phyloP scores from a whole-genome alignment of 2,113 vertebrate species.

The Myiopsitta monachus region DNA sequence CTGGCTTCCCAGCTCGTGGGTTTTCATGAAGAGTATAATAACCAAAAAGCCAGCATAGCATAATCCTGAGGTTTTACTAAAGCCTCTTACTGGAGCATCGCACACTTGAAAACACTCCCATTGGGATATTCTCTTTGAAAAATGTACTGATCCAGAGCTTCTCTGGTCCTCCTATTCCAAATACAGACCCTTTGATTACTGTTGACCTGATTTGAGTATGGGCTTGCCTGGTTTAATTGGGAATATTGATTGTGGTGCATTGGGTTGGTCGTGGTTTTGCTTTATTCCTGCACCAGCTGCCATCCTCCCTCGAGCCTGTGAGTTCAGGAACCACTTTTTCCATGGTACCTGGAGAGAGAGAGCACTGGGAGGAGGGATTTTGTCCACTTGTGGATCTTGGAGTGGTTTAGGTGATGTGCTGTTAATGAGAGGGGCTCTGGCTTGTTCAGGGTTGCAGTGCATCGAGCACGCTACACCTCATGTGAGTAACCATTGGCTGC shows the following conservation, averaged over 20 bases:
- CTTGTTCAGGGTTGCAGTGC: neutral
- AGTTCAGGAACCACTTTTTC: neutral
- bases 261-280: neutral
- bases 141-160: neutral
- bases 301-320: neutral
- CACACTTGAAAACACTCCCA: neutral
- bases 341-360: neutral
- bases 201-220: constrained; percentile 44
- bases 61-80: constrained; percentile 60
- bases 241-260: neutral
- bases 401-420: neutral
- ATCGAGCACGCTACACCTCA: neutral
- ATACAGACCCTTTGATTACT: constrained; percentile 17
- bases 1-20: neutral
- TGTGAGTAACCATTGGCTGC: neutral
- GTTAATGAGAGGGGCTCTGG: neutral
- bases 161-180: neutral
- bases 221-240: neutral
- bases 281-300: neutral
- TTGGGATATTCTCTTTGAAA: neutral
- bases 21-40: neutral
- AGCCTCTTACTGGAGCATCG: constrained; percentile 27
- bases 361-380: neutral
- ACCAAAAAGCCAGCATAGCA: neutral
- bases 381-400: rapidly evolving